These are phyloP conservation scores for Crepidodera aurea DNA, from an alignment of 2,888 invertebrate genomes.

Conservation along the genomic window DNA sequence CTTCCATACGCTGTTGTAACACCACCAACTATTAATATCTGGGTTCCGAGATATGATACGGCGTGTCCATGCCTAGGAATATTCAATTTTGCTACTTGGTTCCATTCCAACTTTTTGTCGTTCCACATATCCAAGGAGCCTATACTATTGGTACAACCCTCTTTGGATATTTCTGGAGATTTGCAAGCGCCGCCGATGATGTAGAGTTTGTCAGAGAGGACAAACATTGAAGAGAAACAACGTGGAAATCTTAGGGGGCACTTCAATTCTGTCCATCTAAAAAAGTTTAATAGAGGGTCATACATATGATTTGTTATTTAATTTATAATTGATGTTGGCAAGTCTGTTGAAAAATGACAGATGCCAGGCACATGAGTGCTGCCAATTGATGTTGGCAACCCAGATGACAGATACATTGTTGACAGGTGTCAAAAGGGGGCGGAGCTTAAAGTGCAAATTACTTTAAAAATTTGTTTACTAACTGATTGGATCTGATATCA, in stretches of 20 bases:
- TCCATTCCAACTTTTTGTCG: conserved; percentile 66
- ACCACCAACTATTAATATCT: conserved; percentile 72
- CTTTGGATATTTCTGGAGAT: conserved; percentile 52
- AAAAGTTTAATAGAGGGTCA: no score
- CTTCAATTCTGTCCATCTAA: conserved; percentile 68
- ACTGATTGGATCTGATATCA: conserved; percentile 70
- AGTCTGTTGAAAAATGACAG: no score
- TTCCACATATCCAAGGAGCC: conserved; percentile 70
- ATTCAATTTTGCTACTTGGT: conserved; percentile 67
- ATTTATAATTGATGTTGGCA: no score
- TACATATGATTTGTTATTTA: conserved; percentile 3
- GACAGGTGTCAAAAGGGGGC: no score
- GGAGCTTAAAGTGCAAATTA: no score
- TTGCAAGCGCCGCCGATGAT: conserved; percentile 74
- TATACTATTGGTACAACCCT: conserved; percentile 64
- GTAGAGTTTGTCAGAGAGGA: conserved; percentile 69
- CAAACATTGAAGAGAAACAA: conserved; percentile 64
- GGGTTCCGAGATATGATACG: conserved; percentile 70
- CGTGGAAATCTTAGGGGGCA: conserved; percentile 64
- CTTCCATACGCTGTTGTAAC: conserved; percentile 72
- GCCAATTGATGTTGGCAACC: no score
- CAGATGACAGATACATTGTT: no score
- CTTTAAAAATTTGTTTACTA: no score
- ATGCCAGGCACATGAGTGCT: no score
- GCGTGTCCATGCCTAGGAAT: conserved; percentile 74